A percentile compares a stretch with the other conserved stretches of the same genome.
phyloP scores from a whole-genome alignment of 2,888 invertebrate species.

The Drepana falcataria region DNA sequence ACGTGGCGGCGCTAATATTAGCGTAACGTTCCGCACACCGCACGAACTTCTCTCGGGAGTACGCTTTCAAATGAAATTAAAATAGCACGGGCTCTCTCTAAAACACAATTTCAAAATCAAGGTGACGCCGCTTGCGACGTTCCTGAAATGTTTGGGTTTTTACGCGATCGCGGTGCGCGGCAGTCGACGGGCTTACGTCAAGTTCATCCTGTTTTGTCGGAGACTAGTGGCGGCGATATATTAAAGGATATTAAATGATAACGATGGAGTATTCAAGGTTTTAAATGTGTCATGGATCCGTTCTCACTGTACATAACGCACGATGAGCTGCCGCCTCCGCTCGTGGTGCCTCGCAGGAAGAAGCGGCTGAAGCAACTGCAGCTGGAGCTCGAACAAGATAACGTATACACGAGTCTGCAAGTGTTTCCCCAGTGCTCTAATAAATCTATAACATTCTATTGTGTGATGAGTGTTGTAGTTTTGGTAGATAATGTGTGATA shows the following conservation, averaged over 20 bases:
- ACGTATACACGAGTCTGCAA: conserved; percentile 22
- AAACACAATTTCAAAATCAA: conserved; percentile 75
- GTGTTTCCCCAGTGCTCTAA: neutral
- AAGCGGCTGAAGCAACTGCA: conserved; percentile 65
- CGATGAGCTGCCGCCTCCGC: conserved; percentile 61
- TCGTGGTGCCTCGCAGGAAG: conserved; percentile 65
- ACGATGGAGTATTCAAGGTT: conserved; percentile 26
- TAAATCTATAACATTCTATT: neutral
- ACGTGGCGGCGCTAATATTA: conserved; percentile 51
- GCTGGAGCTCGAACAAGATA: conserved; percentile 51
- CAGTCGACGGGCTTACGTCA: conserved; percentile 41
- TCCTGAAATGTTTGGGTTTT: conserved; percentile 63
- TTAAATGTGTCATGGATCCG: conserved; percentile 54
- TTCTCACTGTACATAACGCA: conserved; percentile 69
- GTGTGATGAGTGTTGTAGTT: neutral
- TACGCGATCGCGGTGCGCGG: conserved; percentile 44
- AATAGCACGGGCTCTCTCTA: conserved; percentile 65
- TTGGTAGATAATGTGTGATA: too few relatives aligned
- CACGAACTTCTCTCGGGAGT: conserved; percentile 69
- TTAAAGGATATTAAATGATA: conserved; percentile 38
- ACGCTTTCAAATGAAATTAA: conserved; percentile 66
- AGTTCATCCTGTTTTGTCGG: conserved; percentile 46
- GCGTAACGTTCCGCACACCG: conserved; percentile 43
- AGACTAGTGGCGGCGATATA: conserved; percentile 28
- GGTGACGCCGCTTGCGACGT: conserved; percentile 69